Evolutionary conservation across 2,888 invertebrate genomes (phyloP).

Genomic region (Hermodice carunculata): DNA sequence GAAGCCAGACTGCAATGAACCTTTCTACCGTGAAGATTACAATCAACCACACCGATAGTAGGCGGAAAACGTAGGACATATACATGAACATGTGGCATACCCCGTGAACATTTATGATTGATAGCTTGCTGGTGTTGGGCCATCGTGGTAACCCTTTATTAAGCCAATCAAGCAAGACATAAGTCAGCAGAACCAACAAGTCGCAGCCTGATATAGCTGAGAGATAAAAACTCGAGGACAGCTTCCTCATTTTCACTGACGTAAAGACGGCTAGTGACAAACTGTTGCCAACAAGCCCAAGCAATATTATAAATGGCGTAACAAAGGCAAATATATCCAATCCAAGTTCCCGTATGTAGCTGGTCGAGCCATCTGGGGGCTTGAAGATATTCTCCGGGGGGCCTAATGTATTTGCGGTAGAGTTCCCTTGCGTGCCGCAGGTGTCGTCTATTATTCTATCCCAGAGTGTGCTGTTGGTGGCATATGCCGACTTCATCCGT

Average conservation of each 20-base stretch:
- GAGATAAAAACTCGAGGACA: conserved; percentile 83
- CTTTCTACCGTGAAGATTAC: conserved; percentile 63
- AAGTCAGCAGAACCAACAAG: conserved; percentile 78
- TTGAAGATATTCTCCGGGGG: no score
- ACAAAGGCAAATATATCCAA: conserved; percentile 5
- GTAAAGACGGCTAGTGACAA: conserved; percentile 76
- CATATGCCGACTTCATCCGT: no score
- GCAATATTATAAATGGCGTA: conserved; percentile 12
- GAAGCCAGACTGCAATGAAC: conserved; percentile 60
- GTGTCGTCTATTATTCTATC: no score
- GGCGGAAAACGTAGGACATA: conserved; percentile 71
- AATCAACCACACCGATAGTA: conserved; percentile 63
- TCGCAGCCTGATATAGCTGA: conserved; percentile 84
- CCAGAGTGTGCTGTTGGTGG: no score
- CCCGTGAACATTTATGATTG: conserved; percentile 68
- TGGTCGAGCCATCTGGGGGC: no score
- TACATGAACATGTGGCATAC: conserved; percentile 83
- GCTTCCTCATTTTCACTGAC: conserved; percentile 76
- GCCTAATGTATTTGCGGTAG: no score
- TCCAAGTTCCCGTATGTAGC: conserved; percentile 10
- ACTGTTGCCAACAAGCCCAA: conserved; percentile 12
- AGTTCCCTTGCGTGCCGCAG: no score
- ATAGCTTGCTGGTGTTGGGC: conserved; percentile 34
- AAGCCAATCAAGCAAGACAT: conserved; percentile 64
- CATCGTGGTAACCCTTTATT: conserved; percentile 51